These are phyloP conservation scores for Stegana nigrithorax DNA, from an alignment of 2,888 invertebrate species.

Conservation along the genomic window DNA sequence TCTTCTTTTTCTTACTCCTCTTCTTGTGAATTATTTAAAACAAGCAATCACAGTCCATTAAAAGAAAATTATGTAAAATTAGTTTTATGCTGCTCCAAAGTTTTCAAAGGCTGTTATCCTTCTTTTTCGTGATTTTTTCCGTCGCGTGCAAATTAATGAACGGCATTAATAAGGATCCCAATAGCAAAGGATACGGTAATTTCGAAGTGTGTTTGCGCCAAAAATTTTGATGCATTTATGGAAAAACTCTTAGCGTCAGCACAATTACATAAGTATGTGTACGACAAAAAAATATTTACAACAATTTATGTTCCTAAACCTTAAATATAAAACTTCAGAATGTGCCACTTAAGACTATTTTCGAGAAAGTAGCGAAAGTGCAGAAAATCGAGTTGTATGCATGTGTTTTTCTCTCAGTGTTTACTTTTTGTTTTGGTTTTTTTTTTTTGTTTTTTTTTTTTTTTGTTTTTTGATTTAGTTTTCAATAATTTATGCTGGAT, in stretches of 20 bases:
- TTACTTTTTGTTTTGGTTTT: slow-evolving; percentile 35
- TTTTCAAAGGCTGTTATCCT: too few relatives aligned
- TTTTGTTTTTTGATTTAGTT: not conserved
- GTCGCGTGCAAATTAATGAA: too few relatives aligned
- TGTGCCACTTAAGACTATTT: slow-evolving; percentile 37
- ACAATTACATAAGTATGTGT: too few relatives aligned
- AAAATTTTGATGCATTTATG: too few relatives aligned
- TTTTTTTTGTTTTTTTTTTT: not conserved
- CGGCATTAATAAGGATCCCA: too few relatives aligned
- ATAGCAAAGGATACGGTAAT: too few relatives aligned
- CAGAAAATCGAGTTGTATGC: slow-evolving; percentile 11
- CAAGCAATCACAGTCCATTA: slow-evolving; percentile 59
- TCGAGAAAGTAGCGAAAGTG: slow-evolving; percentile 25
- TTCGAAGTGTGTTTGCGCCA: too few relatives aligned
- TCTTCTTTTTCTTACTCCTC: slow-evolving; percentile 34
- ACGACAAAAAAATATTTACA: slow-evolving; percentile 45
- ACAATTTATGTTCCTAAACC: slow-evolving; percentile 56
- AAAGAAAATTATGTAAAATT: slow-evolving; percentile 47
- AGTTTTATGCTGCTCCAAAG: slow-evolving; percentile 28
- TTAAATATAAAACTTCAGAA: slow-evolving; percentile 47
- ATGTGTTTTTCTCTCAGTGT: slow-evolving; percentile 41
- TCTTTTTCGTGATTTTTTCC: too few relatives aligned
- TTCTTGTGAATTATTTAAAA: slow-evolving; percentile 39
- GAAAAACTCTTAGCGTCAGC: slow-evolving; percentile 6
- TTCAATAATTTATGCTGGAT: too few relatives aligned